Evolutionary conservation across 2,888 invertebrate species (phyloP), one percentile per base, ranked within the genome.

Genomic region (Mongoloraphidia duomilia): DNA sequence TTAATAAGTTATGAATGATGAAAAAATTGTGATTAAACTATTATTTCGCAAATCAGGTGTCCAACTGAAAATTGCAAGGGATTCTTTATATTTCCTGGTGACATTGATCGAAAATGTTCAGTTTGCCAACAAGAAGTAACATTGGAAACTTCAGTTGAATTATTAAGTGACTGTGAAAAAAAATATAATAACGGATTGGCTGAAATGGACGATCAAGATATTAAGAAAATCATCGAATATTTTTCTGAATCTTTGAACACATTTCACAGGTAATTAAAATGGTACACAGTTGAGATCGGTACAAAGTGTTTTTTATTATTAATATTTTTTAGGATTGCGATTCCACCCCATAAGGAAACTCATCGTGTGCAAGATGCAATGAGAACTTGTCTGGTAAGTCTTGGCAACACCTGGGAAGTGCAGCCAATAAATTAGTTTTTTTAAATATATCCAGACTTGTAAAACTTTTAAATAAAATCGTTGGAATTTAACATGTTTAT

Each of bases 301-400:
- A 40, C 38, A 26, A 26, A 26, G 26, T 26, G 26, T 5, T 26
- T 6, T 26, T 26, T 26, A 26, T 17, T 17, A 4, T 3, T 26
- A 26, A 26, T 49, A n/a, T 53, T 39, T 60, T 61, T 46, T 51
- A 68, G 73, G 48, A 66, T 79, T 26, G 83, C 79, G 0, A 65
- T 67, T 1, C 70, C 80, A 0, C 87, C 87, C 0, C 79, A 84
- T 55, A 73, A 74, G 41, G 78, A 79, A 50, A 80, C 82, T 0
- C 75, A 83, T 44, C 65, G 82, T 34, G 83, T 82, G 0, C 83
- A 87, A 63, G 83, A 84, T 59, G 75, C 81, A 0, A 64, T 86
- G 36, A 69, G 80, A 3, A 71, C 77, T 0, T 84, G 84, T 59
- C 74, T 76, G 57, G 77, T 80, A 0, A 67, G 75, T 40, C 58